Percentiles rank a stretch among this genome's conserved stretches.
Evolutionary conservation across 2,797 vertebrate genomes (phyloP).

Genomic region (Phoxinus dragarum): DNA sequence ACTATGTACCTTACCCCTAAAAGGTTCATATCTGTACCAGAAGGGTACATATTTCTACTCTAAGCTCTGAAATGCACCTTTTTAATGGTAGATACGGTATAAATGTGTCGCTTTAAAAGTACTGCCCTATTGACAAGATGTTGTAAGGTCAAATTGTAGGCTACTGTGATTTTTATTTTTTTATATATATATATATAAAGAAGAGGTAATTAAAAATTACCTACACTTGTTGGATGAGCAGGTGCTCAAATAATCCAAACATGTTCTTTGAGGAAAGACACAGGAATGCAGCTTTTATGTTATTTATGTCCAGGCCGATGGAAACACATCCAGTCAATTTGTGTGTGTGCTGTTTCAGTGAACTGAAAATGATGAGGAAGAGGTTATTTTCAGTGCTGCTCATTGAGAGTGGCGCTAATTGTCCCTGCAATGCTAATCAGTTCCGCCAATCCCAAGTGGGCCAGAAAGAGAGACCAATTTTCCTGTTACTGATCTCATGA

Average conservation of each 20-base stretch:
- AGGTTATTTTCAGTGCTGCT: slow-evolving; percentile 55
- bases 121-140: background rate
- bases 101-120: background rate
- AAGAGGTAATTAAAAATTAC: background rate
- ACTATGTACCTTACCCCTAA: background rate
- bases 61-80: background rate
- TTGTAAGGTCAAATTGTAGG: too few species aligned
- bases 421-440: slow-evolving; percentile 65
- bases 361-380: slow-evolving; percentile 55
- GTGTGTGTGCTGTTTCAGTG: slow-evolving; percentile 43
- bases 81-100: background rate
- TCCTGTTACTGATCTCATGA: slow-evolving; percentile 50
- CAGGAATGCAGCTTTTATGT: background rate
- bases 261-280: background rate
- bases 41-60: background rate
- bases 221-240: background rate
- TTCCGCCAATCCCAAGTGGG: slow-evolving; percentile 62
- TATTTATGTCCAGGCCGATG: slow-evolving; percentile 17
- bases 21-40: background rate
- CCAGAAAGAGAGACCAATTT: slow-evolving; percentile 58
- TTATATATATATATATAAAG: too few species aligned
- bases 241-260: background rate
- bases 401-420: slow-evolving; percentile 62
- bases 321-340: slow-evolving; percentile 12
- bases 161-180: too few species aligned